Evolutionary conservation across 2,888 invertebrate genomes (phyloP).

Genomic region (Chelonus formosanus): DNA sequence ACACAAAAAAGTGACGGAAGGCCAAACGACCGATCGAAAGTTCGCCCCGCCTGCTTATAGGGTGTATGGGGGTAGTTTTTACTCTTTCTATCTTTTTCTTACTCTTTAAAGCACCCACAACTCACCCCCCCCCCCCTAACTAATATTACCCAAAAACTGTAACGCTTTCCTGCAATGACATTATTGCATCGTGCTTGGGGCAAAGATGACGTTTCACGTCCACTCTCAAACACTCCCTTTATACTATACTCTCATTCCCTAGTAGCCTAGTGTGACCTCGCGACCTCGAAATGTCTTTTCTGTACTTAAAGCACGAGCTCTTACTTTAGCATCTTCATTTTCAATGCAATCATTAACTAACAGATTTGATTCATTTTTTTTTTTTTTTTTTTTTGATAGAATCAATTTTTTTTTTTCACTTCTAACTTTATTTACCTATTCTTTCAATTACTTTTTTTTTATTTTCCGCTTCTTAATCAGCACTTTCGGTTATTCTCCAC

Average conservation of each 20-base stretch:
- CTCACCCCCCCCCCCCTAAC: too few species aligned
- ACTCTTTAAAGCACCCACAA: conserved; percentile 19
- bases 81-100: conserved; percentile 8
- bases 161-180: too few species aligned
- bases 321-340: conserved; percentile 7
- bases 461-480: too few species aligned
- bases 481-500: too few species aligned
- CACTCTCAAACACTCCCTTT: background rate
- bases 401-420: too few species aligned
- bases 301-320: background rate
- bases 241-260: conserved; percentile 6
- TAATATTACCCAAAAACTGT: too few species aligned
- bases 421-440: too few species aligned
- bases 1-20: conserved; percentile 31
- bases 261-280: conserved; percentile 16
- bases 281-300: conserved; percentile 29
- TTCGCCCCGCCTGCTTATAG: conserved; percentile 34
- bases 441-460: too few species aligned
- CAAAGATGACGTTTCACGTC: background rate
- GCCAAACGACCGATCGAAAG: conserved; percentile 41
- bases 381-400: background rate
- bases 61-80: conserved; percentile 9
- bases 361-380: too few species aligned
- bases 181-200: too few species aligned
- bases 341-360: background rate